Evolutionary conservation across 2,113 vertebrate species (phyloP).

Genomic region (Ceyx cyanopectus): DNA sequence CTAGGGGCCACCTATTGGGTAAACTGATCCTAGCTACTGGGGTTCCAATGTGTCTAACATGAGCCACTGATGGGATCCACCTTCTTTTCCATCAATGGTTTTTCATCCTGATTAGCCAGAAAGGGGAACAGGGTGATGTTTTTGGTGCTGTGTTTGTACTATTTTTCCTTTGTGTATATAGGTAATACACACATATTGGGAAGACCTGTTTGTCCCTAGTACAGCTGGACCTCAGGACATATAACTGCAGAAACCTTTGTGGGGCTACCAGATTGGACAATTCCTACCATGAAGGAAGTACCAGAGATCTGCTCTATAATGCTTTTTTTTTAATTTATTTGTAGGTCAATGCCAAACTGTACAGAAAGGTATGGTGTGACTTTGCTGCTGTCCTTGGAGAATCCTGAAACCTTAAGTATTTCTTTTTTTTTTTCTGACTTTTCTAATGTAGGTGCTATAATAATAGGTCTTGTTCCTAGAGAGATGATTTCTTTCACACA

Average conservation of each 20-base stretch:
- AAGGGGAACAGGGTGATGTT: neutral
- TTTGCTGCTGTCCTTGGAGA: neutral
- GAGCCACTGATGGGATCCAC: neutral
- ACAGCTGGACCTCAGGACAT: neutral
- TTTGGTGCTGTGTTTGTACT: neutral
- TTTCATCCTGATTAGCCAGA: neutral
- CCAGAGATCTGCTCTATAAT: neutral
- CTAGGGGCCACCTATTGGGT: neutral
- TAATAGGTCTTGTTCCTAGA: neutral
- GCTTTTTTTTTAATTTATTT: slow-evolving; percentile 43
- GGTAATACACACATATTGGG: neutral
- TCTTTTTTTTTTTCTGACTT: neutral
- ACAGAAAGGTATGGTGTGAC: slow-evolving; percentile 80
- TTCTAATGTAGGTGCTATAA: neutral
- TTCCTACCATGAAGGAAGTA: neutral
- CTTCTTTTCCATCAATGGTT: neutral
- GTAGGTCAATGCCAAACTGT: slow-evolving; percentile 82
- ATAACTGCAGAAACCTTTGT: neutral
- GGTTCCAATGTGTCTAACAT: neutral
- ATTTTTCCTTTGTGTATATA: neutral
- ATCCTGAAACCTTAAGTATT: neutral
- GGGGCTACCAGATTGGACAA: neutral
- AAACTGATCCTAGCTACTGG: neutral
- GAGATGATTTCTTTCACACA: neutral
- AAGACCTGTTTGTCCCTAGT: neutral